Percentiles rank a stretch among this genome's conserved stretches.
phyloP scores from a whole-genome alignment of 2,113 vertebrate genomes.

The Myocastor coypus region DNA sequence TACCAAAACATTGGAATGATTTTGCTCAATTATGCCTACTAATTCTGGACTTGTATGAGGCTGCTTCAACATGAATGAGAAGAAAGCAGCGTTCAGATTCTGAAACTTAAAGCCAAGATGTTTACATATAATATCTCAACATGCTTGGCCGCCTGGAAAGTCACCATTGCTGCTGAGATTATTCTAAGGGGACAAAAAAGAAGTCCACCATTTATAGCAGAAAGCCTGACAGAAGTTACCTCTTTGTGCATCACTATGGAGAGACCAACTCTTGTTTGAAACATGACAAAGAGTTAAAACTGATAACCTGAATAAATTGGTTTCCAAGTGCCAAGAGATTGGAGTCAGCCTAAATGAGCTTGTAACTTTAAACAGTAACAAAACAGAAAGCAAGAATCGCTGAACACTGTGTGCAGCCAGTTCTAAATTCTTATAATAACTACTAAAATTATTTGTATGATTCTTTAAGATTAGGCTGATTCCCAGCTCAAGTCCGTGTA shows the following conservation, averaged over 20 bases:
- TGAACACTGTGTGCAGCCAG: constrained; percentile 89
- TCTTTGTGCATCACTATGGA: constrained; percentile 97
- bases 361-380: constrained; percentile 94
- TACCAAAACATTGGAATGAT: constrained; percentile 94
- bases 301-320: constrained; percentile 95
- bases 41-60: constrained; percentile 95
- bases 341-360: constrained; percentile 97
- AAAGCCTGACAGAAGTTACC: constrained; percentile 96
- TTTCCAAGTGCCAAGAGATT: constrained; percentile 96
- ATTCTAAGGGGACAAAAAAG: constrained; percentile 92
- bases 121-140: constrained; percentile 93
- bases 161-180: constrained; percentile 95
- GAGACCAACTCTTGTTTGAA: constrained; percentile 98
- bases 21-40: constrained; percentile 93
- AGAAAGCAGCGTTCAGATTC: constrained; percentile 94
- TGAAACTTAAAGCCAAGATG: constrained; percentile 96
- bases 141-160: constrained; percentile 97
- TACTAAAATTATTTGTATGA: constrained; percentile 91
- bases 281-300: constrained; percentile 95
- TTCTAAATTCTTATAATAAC: constrained; percentile 88
- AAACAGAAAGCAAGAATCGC: constrained; percentile 92
- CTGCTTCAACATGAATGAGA: constrained; percentile 93
- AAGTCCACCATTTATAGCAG: constrained; percentile 96
- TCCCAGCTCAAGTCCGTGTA: constrained; percentile 88
- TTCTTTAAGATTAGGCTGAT: constrained; percentile 89